Conservation (phyloP, 2,797 vertebrate species). For the Poecile montanus region DNA sequence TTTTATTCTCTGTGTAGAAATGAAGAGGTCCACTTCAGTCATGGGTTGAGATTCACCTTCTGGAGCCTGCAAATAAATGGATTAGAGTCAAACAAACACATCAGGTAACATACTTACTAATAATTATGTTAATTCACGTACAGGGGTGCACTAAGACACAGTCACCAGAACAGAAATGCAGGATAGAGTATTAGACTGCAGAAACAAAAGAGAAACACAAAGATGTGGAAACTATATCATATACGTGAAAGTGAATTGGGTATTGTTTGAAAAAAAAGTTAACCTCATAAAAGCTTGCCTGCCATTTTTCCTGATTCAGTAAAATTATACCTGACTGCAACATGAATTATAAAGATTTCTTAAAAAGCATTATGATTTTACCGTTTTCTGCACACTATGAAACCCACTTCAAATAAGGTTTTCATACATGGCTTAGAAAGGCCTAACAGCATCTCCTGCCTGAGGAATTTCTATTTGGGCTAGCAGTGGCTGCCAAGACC, state of each 20-base stretch:
- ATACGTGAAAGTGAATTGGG: background rate
- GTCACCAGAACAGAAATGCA: conserved; percentile 72
- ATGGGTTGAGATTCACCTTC: conserved; percentile 87
- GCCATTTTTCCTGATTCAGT: background rate
- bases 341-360: background rate
- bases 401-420: background rate
- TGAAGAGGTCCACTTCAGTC: conserved; percentile 96
- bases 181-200: conserved; percentile 59
- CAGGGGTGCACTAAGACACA: conserved; percentile 58
- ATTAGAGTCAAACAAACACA: background rate
- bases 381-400: background rate
- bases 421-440: background rate
- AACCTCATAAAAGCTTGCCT: background rate
- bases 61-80: conserved; percentile 79
- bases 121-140: conserved; percentile 44
- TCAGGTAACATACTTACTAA: background rate
- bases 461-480: background rate
- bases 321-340: background rate
- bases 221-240: conserved; percentile 21
- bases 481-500: background rate
- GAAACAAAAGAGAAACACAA: conserved; percentile 65
- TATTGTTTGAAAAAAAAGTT: background rate
- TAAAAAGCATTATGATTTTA: background rate
- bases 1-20: conserved; percentile 98
- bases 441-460: background rate